Percentiles rank a stretch among this genome's conserved stretches.
These are phyloP conservation scores for Lucinisca nassula DNA, from an alignment of 2,888 invertebrate species.

Conservation along the genomic window DNA sequence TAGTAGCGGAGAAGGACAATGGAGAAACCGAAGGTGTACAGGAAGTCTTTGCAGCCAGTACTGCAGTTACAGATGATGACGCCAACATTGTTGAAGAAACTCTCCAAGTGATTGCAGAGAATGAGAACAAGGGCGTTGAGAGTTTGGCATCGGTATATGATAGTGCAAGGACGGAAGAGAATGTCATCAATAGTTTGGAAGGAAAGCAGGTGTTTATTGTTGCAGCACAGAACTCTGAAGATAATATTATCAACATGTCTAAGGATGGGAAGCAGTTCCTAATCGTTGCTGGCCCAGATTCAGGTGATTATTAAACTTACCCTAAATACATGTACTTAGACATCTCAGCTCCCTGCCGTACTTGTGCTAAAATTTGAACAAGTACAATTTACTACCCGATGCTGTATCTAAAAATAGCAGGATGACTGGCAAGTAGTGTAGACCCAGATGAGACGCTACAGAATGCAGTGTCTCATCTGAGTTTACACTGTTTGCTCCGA, in stretches of 20 bases:
- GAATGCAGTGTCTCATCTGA: no score
- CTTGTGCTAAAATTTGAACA: no score
- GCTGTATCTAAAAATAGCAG: no score
- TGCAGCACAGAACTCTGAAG: neutral
- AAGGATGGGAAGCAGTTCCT: slow-evolving; percentile 43
- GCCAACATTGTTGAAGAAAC: neutral
- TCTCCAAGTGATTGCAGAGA: neutral
- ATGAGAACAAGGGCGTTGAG: neutral
- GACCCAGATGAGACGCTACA: no score
- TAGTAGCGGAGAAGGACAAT: neutral
- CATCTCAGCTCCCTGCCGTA: no score
- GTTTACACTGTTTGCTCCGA: no score
- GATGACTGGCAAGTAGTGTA: no score
- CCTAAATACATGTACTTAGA: no score
- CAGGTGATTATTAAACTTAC: slow-evolving; percentile 31
- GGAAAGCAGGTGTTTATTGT: neutral
- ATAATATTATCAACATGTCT: neutral
- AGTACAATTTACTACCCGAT: no score
- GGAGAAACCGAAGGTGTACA: neutral
- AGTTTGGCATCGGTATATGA: neutral
- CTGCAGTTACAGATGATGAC: neutral
- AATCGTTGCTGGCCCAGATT: slow-evolving; percentile 41
- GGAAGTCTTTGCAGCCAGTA: neutral
- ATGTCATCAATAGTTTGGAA: neutral
- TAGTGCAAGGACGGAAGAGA: no score